Percentiles rank a stretch among this genome's conserved stretches.
Evolutionary conservation across 2,888 invertebrate genomes (phyloP).

Genomic region (Drosophila percnosoma): DNA sequence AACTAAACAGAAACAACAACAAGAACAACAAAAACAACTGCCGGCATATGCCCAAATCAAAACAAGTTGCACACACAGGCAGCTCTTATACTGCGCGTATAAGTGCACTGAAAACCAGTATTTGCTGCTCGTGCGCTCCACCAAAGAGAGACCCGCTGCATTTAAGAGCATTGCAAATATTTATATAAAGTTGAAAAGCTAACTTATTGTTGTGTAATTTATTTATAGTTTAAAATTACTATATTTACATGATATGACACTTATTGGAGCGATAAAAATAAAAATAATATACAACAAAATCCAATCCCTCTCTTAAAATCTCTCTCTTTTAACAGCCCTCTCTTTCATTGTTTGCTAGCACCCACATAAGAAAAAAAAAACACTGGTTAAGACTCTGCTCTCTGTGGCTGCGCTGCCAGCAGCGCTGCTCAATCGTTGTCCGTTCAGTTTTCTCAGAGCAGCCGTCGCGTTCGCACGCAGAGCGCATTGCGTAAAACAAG

Average conservation of each 20-base stretch:
- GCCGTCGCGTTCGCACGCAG: constrained; percentile 45
- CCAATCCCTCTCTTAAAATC: neutral
- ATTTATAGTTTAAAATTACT: too few species aligned
- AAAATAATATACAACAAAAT: neutral
- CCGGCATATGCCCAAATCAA: constrained; percentile 70
- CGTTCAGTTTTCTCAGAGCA: constrained; percentile 44
- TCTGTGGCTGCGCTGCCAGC: constrained; percentile 8
- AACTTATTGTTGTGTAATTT: neutral
- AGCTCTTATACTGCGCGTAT: constrained; percentile 45
- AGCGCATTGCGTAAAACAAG: constrained; percentile 35
- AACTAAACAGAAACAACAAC: constrained; percentile 41
- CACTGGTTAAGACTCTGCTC: neutral
- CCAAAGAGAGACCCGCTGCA: constrained; percentile 19
- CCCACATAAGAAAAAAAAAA: neutral
- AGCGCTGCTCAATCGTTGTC: constrained; percentile 5
- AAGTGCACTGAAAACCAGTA: constrained; percentile 40
- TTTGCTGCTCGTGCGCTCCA: constrained; percentile 18
- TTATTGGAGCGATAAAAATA: neutral
- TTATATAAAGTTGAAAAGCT: neutral
- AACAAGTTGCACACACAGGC: constrained; percentile 42
- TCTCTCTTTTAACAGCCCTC: neutral
- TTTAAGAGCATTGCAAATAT: constrained; percentile 22
- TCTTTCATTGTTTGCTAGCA: neutral
- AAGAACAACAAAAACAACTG: constrained; percentile 39
- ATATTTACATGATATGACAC: too few species aligned